phyloP scores from a whole-genome alignment of 2,797 vertebrate genomes.

The Ctenochaetus hawaiiensis region DNA sequence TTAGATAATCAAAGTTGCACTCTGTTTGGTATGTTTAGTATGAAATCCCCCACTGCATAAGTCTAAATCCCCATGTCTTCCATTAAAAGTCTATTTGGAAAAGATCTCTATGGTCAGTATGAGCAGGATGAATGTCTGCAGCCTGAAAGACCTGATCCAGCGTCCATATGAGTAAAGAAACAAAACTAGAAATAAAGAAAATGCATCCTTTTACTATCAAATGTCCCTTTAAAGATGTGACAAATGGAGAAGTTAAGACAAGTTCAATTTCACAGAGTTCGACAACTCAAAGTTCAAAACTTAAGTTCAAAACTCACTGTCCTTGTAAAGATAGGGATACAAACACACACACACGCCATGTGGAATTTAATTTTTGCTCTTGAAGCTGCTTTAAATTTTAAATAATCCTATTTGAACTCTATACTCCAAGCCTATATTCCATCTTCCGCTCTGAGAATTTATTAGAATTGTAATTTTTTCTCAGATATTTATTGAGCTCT shows the following conservation, averaged over 20 bases:
- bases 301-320: background rate
- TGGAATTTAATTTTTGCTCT: conserved; percentile 15
- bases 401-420: conserved; percentile 14
- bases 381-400: conserved; percentile 2
- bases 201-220: background rate
- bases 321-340: background rate
- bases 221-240: background rate
- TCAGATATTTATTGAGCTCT: conserved; percentile 26
- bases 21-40: background rate
- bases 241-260: too few species aligned
- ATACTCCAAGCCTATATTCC: background rate
- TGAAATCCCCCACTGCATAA: background rate
- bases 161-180: background rate
- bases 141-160: background rate
- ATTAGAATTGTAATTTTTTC: background rate
- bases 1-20: background rate
- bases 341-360: background rate
- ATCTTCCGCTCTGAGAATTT: conserved; percentile 9
- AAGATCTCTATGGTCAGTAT: background rate
- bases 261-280: background rate
- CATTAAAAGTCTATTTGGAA: background rate
- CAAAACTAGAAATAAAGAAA: background rate
- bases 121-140: background rate
- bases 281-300: background rate
- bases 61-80: background rate